A percentile compares a stretch with the other conserved stretches of the same genome.
Conservation (phyloP, 2,113 vertebrate species). For the Isichthys henryi region DNA sequence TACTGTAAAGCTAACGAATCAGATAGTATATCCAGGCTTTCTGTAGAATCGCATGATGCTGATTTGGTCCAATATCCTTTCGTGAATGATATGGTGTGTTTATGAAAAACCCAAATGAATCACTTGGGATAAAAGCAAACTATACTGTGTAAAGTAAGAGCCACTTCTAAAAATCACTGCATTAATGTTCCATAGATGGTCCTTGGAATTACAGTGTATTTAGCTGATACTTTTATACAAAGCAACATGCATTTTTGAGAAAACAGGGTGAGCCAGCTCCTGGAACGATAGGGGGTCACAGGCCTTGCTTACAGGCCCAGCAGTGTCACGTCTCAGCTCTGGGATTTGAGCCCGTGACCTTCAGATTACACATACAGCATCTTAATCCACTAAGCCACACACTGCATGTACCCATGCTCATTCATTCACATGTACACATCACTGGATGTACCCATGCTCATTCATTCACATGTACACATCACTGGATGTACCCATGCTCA, state of each 20-base stretch:
- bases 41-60: slow-evolving; percentile 17
- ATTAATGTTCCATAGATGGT: neutral
- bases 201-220: neutral
- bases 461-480: neutral
- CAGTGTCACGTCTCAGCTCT: neutral
- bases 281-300: neutral
- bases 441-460: too few species aligned
- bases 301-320: neutral
- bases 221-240: neutral
- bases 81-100: slow-evolving; percentile 3
- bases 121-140: neutral
- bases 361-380: neutral
- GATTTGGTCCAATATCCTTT: slow-evolving; percentile 31
- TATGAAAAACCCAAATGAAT: neutral
- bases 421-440: too few species aligned
- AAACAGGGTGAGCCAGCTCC: neutral
- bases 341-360: neutral
- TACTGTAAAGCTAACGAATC: neutral
- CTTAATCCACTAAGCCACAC: neutral
- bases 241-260: neutral
- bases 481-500: too few species aligned
- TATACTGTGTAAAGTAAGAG: neutral
- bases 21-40: slow-evolving; percentile 29
- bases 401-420: neutral
- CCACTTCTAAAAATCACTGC: neutral